Base-by-base conservation (phyloP, 1,140 invertebrate genomes). In the Thalassaphorura encarpata region DNA sequence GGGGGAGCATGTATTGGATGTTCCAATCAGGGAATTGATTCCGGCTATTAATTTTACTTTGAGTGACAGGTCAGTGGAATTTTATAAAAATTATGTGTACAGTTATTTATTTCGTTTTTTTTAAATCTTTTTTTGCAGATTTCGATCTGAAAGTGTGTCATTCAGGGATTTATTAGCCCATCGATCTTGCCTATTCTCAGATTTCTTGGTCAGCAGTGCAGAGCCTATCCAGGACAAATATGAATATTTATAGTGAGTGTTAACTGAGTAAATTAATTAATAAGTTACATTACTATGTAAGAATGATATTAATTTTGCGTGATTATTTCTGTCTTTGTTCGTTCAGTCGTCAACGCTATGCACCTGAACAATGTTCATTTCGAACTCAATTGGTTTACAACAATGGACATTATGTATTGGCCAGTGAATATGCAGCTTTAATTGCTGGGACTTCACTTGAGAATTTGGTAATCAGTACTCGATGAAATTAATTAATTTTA, bases 101-200 rank as follows among this genome's bases (percentile, higher is more conserved):
- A n/a, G n/a, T n/a, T n/a, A n/a, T n/a, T n/a, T n/a, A n/a, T n/a
- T n/a, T n/a, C n/a, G n/a, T n/a, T n/a, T n/a, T n/a, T n/a, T n/a
- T n/a, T n/a, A n/a, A n/a, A n/a, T n/a, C n/a, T n/a, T n/a, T n/a
- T n/a, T n/a, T n/a, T n/a, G n/a, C n/a, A n/a, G n/a, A 27, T 43
- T 16, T 39, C 46, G 47, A 29, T 40, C 55, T 24, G 55, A 57
- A n/a, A 24, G 24, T 23, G 43, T 41, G 15, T 33, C 48, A 15
- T 36, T 57, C 1, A 28, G 55, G 3, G 55, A 57, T 29, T 52
- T 57, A 16, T 21, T 57, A 19, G 28, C 55, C 6, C 55, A 57
- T 48, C 49, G 49, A 16, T 16, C 26, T 26, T 57, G 55, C 26
- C 29, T 52, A 1, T 13, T 31, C 13, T n/a, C 41, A 23, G 48